Percentiles rank a stretch among this genome's conserved stretches.
phyloP scores from a whole-genome alignment of 2,797 vertebrate genomes.

The Pseudopleuronectes americanus region DNA sequence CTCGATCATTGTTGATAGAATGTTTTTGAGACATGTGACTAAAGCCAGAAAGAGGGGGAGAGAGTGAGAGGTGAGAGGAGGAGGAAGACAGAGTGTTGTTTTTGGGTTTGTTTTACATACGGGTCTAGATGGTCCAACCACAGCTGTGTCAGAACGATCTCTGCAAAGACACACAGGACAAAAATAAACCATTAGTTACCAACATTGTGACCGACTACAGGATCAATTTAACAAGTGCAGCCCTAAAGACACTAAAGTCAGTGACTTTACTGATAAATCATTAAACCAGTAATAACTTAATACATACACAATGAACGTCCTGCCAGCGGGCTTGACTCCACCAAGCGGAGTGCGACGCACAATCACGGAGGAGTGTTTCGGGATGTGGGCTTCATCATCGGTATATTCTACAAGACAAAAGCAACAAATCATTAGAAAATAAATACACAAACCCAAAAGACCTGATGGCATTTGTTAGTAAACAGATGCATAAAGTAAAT shows the following conservation, averaged over 20 bases:
- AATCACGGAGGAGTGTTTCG: slow-evolving; percentile 96
- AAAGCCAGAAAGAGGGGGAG: slow-evolving; percentile 70
- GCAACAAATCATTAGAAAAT: background rate
- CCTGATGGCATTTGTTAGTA: too few relatives aligned
- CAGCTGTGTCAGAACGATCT: slow-evolving; percentile 96
- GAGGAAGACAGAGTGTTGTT: slow-evolving; percentile 72
- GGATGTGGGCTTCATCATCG: slow-evolving; percentile 92
- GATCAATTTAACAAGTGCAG: background rate
- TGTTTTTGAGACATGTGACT: slow-evolving; percentile 75
- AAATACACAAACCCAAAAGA: background rate
- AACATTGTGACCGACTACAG: background rate
- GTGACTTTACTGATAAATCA: accelerated
- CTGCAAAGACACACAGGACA: slow-evolving; percentile 83
- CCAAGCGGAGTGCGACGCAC: slow-evolving; percentile 95
- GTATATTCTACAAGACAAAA: slow-evolving; percentile 88
- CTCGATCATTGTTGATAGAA: slow-evolving; percentile 72
- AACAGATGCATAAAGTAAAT: too few relatives aligned
- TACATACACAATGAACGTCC: slow-evolving; percentile 97
- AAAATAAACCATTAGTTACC: slow-evolving; percentile 22
- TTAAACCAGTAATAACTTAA: background rate
- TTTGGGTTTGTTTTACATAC: slow-evolving; percentile 93
- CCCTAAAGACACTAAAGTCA: too few relatives aligned
- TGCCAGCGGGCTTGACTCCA: slow-evolving; percentile 96
- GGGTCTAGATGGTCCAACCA: slow-evolving; percentile 99
- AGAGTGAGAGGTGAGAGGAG: slow-evolving; percentile 65